Conservation (phyloP, 1,140 invertebrate species). For the Nilaparvata lugens region DNA sequence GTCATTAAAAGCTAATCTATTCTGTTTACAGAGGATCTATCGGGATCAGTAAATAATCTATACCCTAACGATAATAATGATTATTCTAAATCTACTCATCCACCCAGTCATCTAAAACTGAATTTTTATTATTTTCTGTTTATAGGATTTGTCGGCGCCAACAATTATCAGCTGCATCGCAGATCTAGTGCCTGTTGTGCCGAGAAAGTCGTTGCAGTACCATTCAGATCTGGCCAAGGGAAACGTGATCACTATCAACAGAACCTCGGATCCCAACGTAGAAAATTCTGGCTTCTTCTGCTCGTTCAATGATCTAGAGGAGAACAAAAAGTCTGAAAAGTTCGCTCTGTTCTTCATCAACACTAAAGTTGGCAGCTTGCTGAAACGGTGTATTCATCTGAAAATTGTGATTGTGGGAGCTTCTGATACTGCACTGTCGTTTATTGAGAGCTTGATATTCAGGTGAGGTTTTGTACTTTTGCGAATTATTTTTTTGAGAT, state of each 20-base stretch:
- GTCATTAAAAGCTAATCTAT: too few relatives aligned
- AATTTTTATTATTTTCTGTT: neutral
- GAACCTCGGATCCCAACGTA: slow-evolving; percentile 1
- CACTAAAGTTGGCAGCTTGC: slow-evolving; percentile 35
- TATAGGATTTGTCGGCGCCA: neutral
- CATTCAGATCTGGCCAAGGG: neutral
- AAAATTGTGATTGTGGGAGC: slow-evolving; percentile 65
- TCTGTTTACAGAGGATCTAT: too few relatives aligned
- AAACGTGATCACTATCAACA: neutral
- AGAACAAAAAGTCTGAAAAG: too few relatives aligned
- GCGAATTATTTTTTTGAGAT: too few relatives aligned
- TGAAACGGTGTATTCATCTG: slow-evolving; percentile 42
- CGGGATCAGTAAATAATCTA: too few relatives aligned
- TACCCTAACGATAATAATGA: too few relatives aligned
- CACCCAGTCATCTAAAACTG: too few relatives aligned
- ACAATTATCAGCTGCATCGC: slow-evolving; percentile 2
- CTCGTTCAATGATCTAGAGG: too few relatives aligned
- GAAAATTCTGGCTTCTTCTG: slow-evolving; percentile 9
- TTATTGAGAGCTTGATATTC: slow-evolving; percentile 53
- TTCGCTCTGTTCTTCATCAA: slow-evolving; percentile 40
- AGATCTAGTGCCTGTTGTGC: slow-evolving; percentile 12
- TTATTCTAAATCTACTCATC: too few relatives aligned
- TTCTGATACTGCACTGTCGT: slow-evolving; percentile 55
- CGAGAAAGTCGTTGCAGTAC: slow-evolving; percentile 4
- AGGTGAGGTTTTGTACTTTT: too few relatives aligned